These are phyloP conservation scores for Trachymyrmex septentrionalis DNA, from an alignment of 1,140 invertebrate species.

Conservation along the genomic window DNA sequence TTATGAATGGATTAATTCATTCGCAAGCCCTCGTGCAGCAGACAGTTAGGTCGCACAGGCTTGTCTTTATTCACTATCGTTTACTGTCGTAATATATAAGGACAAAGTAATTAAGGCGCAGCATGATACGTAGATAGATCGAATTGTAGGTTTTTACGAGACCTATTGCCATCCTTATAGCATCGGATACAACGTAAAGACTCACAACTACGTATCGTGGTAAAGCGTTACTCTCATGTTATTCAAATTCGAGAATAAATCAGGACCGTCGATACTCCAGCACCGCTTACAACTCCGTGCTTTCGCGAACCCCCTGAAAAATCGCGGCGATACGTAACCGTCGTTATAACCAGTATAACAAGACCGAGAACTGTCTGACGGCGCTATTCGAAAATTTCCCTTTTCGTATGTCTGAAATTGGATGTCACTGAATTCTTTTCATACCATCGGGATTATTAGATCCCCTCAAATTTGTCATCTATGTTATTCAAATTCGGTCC, in stretches of 20 bases:
- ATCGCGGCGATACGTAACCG: slow-evolving; percentile 45
- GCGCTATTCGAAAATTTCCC: slow-evolving; percentile 4
- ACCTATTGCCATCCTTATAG: not conserved
- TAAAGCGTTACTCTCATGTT: slow-evolving; percentile 80
- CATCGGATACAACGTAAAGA: slow-evolving; percentile 26
- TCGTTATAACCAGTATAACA: slow-evolving; percentile 36
- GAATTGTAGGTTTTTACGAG: slow-evolving; percentile 49
- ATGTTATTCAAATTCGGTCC: slow-evolving; percentile 37
- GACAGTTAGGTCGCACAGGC: not conserved
- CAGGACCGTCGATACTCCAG: slow-evolving; percentile 74
- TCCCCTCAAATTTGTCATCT: slow-evolving; percentile 22
- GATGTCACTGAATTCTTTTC: slow-evolving; percentile 10
- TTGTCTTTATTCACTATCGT: not conserved
- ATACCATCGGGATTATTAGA: slow-evolving; percentile 29
- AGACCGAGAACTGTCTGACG: slow-evolving; percentile 23
- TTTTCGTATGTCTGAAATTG: not conserved
- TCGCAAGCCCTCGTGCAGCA: not conserved
- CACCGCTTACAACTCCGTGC: slow-evolving; percentile 5
- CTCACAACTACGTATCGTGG: not conserved
- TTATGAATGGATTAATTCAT: slow-evolving; percentile 11
- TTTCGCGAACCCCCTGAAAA: slow-evolving; percentile 43
- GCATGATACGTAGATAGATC: not conserved
- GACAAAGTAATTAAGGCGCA: slow-evolving; percentile 54
- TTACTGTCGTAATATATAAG: not conserved
- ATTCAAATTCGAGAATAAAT: slow-evolving; percentile 82